phyloP scores from a whole-genome alignment of 2,797 vertebrate genomes.

The Apodemus agrarius region DNA sequence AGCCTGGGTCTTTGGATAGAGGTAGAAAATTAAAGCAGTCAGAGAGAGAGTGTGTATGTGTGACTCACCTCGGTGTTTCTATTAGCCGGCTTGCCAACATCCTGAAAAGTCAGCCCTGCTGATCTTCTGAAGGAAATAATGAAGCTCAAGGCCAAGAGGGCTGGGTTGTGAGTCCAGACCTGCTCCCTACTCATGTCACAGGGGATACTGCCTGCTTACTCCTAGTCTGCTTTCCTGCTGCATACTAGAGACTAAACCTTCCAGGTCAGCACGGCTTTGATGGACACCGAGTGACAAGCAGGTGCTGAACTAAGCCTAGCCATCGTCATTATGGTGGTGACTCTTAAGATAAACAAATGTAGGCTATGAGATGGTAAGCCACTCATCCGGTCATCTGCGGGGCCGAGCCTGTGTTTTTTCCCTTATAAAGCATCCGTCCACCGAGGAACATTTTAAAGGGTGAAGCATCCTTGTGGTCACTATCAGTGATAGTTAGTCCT shows the following conservation, averaged over 20 bases:
- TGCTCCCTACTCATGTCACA: neutral
- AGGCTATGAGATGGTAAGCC: neutral
- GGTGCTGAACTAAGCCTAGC: slow-evolving; percentile 6
- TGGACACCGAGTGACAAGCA: neutral
- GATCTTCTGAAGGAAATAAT: neutral
- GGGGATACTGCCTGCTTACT: too few species aligned
- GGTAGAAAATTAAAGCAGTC: slow-evolving; percentile 31
- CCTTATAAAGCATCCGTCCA: neutral
- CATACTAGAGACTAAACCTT: neutral
- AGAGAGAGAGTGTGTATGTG: neutral
- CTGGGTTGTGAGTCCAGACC: neutral
- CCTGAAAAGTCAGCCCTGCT: neutral
- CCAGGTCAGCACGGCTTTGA: neutral
- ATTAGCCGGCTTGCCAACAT: neutral
- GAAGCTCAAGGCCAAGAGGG: neutral
- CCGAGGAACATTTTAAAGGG: neutral
- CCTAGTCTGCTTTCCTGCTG: neutral
- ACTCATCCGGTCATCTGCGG: neutral
- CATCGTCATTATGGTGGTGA: neutral
- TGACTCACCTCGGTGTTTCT: neutral
- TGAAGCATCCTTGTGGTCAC: neutral
- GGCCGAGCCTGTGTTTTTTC: neutral
- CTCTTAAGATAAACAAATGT: neutral
- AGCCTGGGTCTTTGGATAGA: slow-evolving; percentile 36
- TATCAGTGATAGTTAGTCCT: neutral